A percentile compares a stretch with the other conserved stretches of the same genome.
These are phyloP conservation scores for Hirtodrosophila confusa DNA, from an alignment of 2,888 invertebrate species.

Conservation along the genomic window DNA sequence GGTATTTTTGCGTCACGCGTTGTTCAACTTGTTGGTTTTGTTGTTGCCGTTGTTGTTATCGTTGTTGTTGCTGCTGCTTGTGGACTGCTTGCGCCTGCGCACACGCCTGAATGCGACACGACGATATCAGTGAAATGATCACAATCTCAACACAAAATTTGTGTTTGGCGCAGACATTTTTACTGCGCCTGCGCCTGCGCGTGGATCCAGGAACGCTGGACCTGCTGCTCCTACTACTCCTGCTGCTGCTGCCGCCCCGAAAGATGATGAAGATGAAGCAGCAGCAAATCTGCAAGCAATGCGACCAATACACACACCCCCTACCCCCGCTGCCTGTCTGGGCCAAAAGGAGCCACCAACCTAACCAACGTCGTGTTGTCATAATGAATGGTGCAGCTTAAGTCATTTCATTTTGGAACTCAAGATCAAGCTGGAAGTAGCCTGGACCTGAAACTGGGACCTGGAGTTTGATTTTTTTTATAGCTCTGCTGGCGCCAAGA, in stretches of 20 bases:
- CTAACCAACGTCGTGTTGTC: constrained; percentile 78
- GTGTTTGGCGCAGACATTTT: constrained; percentile 79
- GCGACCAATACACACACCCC: constrained; percentile 45
- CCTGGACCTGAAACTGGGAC: constrained; percentile 36
- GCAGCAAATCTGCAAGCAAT: constrained; percentile 72
- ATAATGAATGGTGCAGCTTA: constrained; percentile 83
- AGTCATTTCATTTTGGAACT: constrained; percentile 82
- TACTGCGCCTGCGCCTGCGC: constrained; percentile 56
- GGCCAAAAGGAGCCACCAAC: constrained; percentile 24
- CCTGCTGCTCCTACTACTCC: constrained; percentile 28
- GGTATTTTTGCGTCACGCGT: constrained; percentile 82
- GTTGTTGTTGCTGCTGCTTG: constrained; percentile 15
- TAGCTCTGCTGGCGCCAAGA: constrained; percentile 83
- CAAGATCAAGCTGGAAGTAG: constrained; percentile 40
- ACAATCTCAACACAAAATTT: constrained; percentile 79
- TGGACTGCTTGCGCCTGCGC: constrained; percentile 72
- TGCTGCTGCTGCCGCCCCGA: constrained; percentile 40
- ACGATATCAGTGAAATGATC: constrained; percentile 78
- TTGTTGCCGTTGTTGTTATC: constrained; percentile 21
- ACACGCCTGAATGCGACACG: constrained; percentile 76
- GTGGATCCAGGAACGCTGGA: constrained; percentile 36
- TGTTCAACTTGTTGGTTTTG: constrained; percentile 54
- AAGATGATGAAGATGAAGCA: constrained; percentile 77
- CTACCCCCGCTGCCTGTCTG: constrained; percentile 15
- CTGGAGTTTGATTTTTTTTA: constrained; percentile 72